Base-by-base conservation (phyloP, 2,888 invertebrate genomes). In the Melinaea menophilus region DNA sequence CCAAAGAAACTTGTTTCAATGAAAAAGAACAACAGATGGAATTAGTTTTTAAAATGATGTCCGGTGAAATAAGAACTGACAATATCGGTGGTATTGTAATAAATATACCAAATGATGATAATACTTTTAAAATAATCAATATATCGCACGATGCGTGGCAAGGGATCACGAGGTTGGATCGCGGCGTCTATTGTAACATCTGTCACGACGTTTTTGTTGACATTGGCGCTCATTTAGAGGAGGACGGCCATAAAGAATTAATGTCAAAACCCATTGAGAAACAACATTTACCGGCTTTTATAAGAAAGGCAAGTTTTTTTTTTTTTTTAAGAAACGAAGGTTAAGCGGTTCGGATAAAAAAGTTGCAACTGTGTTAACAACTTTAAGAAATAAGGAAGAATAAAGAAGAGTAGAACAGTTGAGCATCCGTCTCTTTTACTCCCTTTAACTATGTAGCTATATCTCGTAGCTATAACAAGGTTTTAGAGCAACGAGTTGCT, bases 91-190 rank as follows among this genome's bases (percentile, higher is more conserved):
- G 55, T 0, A 56, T 33, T 4, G 55, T 65, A 0, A 56, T 55
- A 3, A 73, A 61, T 41, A 65, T 62, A 71, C 31, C 74, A 73
- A 57, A 69, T 74, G 0, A 58, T 75, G 0, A 65, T 65, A 1
- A 59, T 64, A 5, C 48, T 65, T 33, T 67, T 2, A 66, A 66
- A 2, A 65, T 68, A 1, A 55, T 72, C 2, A 75, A 73, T 58
- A 58, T 77, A 0, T 45, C 62, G 0, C 73, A 74, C 69, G 71
- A 75, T 12, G 37, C 59, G 0, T 77, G 73, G 72, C 70, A 76
- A 5, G 68, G 75, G 1, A 13, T 75, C 0, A 2, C 0, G 2
- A 67, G 67, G 12, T 11, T 46, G 0, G 67, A 62, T 4, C 57
- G 41, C 13, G 65, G 69, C 0, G 61, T 48, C 12, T 65, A 58